Evolutionary conservation across 2,797 vertebrate species (phyloP), one percentile per base, ranked within the genome.

Genomic region (Cyprinella venusta): DNA sequence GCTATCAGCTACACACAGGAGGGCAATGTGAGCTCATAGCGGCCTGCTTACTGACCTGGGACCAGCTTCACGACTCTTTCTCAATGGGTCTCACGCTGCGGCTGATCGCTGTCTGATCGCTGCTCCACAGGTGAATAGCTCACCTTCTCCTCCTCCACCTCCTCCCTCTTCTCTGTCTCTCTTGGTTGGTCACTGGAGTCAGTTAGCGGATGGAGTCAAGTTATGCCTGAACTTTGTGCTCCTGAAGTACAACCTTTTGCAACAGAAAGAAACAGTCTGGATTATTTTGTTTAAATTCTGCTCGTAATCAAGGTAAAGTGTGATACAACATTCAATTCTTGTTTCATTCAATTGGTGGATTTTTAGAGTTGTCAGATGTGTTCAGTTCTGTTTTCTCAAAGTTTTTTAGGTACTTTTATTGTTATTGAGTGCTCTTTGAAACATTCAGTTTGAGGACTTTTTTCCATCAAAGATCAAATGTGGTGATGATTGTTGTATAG

Each of bases 1-100:
- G 91, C 68, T 84, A 87, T 87, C 86, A 86, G 82, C 67, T 81
- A 75, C 82, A 86, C 80, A 84, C 70, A 81, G 84, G 59, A 81
- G 81, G 75, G 75, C 82, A 84, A 79, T 71, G 69, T 61, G 82
- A 84, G 81, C 38, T 65, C 38, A 67, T 24, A 72, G 56, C 64
- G 65, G 80, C 48, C 76, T 77, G 67, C 65, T 80, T 76, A 75
- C 87, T 85, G 87, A 86, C 78, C 82, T 85, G 72, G 48, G 78
- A 86, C 15, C 87, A 81, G 87, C 56, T 65, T 50, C 52, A 64
- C 70, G 18, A 72, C 56, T 61, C 67, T 38, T 63, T 72, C 67
- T 72, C 33, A 77, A 68, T 81, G 72, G 54, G 12, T 72, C 65
- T 84, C 19, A 15, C 65, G 68, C 40, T 64, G 40, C 6, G 24